Evolutionary conservation across 2,888 invertebrate genomes (phyloP), one percentile per base, ranked within the genome.

Genomic region (Cephus pygmeus): DNA sequence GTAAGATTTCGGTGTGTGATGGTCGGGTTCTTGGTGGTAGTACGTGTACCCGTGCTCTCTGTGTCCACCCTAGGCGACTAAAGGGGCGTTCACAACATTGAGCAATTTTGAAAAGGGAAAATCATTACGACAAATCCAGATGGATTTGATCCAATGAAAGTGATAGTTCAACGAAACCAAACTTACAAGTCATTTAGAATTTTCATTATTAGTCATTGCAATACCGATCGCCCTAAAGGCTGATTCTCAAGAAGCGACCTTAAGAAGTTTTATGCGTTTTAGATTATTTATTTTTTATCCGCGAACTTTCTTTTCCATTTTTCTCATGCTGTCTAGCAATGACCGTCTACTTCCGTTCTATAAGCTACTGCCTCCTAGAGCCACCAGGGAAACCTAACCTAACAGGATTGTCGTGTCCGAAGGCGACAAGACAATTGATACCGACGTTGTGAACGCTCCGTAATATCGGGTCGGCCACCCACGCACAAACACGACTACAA

Each of bases 1-100:
- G 88, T 89, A 88, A 89, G 89, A 88, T 89, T 86, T 88, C 88
- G 88, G 85, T 89, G 89, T 86, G 56, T 56, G 82, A 85, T 87
- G 83, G 88, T 88, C 84, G 83, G 85, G 85, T 87, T 33, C 11
- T 11, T 12, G 15, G 71, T 34, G 31, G 33, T 31, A 31, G 71
- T 31, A 33, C 71, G 71, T 11, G 71, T 71, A 33, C 33, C 31
- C 33, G 31, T 34, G 33, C 71, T 71, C 71, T 12, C 71, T 31
- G 71, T 31, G 33, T 71, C 71, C 71, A 34, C 33, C 71, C 33
- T 56, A 56, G 56, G 56, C 56, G 56, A 56, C 56, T 71, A 71
- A 31, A 81, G 83, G 80, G 78, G 69, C 79, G 76, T 80, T 82
- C 83, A 83, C 71, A 71, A 71, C 33, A 34, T 31, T 71, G 11